Base-by-base conservation (phyloP, 2,888 invertebrate species). In the Prenolepis imparis region DNA sequence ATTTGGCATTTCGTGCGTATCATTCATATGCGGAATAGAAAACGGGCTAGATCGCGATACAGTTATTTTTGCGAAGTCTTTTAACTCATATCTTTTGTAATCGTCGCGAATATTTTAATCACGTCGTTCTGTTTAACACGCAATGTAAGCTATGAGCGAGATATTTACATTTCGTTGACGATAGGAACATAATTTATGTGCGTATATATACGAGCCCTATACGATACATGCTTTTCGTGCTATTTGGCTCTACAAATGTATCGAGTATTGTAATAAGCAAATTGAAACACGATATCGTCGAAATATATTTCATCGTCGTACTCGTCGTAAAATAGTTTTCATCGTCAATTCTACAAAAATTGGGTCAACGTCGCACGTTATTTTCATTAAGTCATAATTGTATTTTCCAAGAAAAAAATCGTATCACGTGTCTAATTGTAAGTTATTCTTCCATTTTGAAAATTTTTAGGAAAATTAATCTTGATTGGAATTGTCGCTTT, bases 281-380 rank as follows among this genome's bases (percentile, higher is more conserved):
- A 78, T 78, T 78, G 78, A 70, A 78, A 70, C 57, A 70, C 59
- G 70, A 68, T 68, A 70, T 0, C 77, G 57, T 28, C 28, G 41
- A 70, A 57, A 68, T 68, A 68, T 78, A 57, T 78, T 70, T 78
- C 57, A 59, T 70, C 18, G 15, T 41, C 41, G 21, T 18, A 15
- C 15, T 70, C 15, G 32, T 59, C 57, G 32, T 68, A 59, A 59
- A 70, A 21, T 15, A 68, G 70, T 36, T 70, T 36, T 11, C 57
- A 44, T 70, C 44, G 18, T 44, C 21, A 57, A 59, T 78, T 70
- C 59, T 70, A 44, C 59, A 59, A 32, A 21, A 78, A 78, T 55
- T 55, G 12, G 68, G 36, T 78, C 59, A 59, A 78, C 59, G 44
- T 21, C 72, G 72, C 59, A 59, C 44, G 36, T 59, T 78, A 70